Base-by-base conservation (phyloP, 2,113 vertebrate species). In the Micronycteris hirsuta region DNA sequence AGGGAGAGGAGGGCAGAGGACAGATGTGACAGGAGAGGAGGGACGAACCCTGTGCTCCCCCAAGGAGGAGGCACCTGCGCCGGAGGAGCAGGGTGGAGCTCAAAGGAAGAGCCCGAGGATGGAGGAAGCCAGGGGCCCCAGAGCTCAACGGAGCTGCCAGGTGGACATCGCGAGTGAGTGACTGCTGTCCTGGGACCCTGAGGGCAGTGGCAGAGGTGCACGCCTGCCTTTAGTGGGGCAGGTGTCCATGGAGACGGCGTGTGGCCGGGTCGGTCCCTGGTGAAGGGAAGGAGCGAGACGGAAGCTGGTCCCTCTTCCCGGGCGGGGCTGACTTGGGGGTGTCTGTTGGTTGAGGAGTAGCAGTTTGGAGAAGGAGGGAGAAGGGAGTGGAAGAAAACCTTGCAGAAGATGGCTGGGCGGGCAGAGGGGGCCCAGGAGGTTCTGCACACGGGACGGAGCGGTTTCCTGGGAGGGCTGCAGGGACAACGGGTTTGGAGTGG, bases 81-180 rank as follows among this genome's bases (percentile, higher is more conserved):
- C 7, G 2, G 28, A 41, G 14, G 12, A 22, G 47, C 1, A 43
- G n/a, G 2, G 36, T 11, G 76, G 81, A 49, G 49, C 49, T 52
- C 49, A 52, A 5, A 5, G 31, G 68, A 58, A 4, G 28, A 24
- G 4, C 52, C 17, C 12, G 12, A 3, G 33, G 33, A 11, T 0
- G 2, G 84, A 56, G 14, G 67, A 1, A 5, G 43, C 24, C 80
- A 19, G 45, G 8, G 6, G 65, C 26, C 80, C 49, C 36, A 0
- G 17, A 16, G 36, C 20, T 20, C n/a, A 7, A 43, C 73, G 58
- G 12, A 81, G 61, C 41, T 2, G 22, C 14, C 13, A 12, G 49
- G 58, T 4, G 24, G 20, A 10, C 7, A 43, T 12, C 5, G 0
- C 0, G 0, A 0, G 61, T 7, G 0, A 0, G 61, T 7, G 43